Percentiles rank a stretch among this genome's conserved stretches.
These are phyloP conservation scores for Osmoderma eremita DNA, from an alignment of 2,888 invertebrate genomes.

Conservation along the genomic window DNA sequence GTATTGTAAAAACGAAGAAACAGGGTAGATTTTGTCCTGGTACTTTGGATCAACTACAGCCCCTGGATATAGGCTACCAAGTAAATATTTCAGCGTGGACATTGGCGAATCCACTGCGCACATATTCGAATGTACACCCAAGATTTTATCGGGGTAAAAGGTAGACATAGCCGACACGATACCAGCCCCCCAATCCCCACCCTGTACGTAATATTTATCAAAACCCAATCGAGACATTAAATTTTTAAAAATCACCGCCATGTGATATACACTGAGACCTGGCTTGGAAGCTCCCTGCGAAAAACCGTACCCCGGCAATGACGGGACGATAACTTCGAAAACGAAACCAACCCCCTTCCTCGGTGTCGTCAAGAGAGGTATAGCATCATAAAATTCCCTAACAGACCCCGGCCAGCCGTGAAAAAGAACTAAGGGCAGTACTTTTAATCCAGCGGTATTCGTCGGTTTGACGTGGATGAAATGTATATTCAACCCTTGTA, in stretches of 20 bases:
- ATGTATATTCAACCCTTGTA: conserved; percentile 77
- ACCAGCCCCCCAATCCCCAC: conserved; percentile 84
- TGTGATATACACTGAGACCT: conserved; percentile 70
- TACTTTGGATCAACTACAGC: conserved; percentile 68
- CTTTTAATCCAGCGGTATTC: conserved; percentile 52
- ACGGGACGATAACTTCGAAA: conserved; percentile 72
- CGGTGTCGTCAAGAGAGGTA: conserved; percentile 73
- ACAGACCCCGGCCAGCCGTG: conserved; percentile 94
- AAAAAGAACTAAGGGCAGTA: conserved; percentile 75
- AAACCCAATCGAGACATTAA: conserved; percentile 77
- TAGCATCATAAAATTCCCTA: conserved; percentile 82
- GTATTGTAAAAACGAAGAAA: conserved; percentile 54
- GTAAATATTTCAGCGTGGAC: conserved; percentile 63
- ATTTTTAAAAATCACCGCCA: conserved; percentile 71
- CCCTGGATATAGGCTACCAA: conserved; percentile 69
- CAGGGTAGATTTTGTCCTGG: conserved; percentile 66
- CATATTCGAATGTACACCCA: conserved; percentile 70
- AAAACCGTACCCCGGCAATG: conserved; percentile 67
- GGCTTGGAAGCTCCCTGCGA: conserved; percentile 65
- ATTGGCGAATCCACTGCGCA: conserved; percentile 53
- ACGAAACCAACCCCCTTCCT: conserved; percentile 63
- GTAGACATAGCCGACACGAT: conserved; percentile 73
- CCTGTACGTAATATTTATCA: conserved; percentile 76
- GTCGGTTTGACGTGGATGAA: conserved; percentile 72
- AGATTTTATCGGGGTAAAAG: conserved; percentile 70